Percentiles rank a stretch among this genome's conserved stretches.
Conservation (phyloP, 2,797 vertebrate genomes). For the Hypotaenidia okinawae region DNA sequence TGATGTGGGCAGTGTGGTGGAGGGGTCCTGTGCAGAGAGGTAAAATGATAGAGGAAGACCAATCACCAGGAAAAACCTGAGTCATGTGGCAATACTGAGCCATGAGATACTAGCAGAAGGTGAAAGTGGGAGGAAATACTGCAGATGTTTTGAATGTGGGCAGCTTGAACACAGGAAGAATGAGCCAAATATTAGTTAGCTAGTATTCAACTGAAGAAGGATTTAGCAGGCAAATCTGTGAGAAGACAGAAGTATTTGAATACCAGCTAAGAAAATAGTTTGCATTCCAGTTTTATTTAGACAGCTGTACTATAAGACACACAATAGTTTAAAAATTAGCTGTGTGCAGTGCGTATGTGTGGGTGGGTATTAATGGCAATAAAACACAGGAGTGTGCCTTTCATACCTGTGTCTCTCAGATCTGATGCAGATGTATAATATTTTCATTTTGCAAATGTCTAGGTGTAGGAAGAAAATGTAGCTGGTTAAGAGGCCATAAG, state of each 20-base stretch:
- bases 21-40: not conserved
- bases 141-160: not conserved
- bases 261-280: constrained; percentile 48
- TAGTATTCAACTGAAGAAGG: not conserved
- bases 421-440: constrained; percentile 38
- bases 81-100: not conserved
- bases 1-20: not conserved
- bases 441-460: constrained; percentile 45
- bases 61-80: not conserved
- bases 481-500: constrained; percentile 56
- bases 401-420: constrained; percentile 19
- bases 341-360: not conserved
- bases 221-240: constrained; percentile 15
- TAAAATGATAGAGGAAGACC: not conserved
- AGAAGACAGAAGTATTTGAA: constrained; percentile 36
- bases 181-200: constrained; percentile 29
- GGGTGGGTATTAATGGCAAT: constrained; percentile 26
- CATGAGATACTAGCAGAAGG: not conserved
- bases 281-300: constrained; percentile 46
- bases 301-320: not conserved
- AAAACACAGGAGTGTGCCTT: constrained; percentile 29
- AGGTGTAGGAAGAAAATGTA: constrained; percentile 48
- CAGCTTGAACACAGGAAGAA: not conserved
- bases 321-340: constrained; percentile 49
- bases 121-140: constrained; percentile 19